Evolutionary conservation across 1,140 invertebrate genomes (phyloP), one percentile per base, ranked within the genome.

Genomic region (Hydropsyche tenuis): DNA sequence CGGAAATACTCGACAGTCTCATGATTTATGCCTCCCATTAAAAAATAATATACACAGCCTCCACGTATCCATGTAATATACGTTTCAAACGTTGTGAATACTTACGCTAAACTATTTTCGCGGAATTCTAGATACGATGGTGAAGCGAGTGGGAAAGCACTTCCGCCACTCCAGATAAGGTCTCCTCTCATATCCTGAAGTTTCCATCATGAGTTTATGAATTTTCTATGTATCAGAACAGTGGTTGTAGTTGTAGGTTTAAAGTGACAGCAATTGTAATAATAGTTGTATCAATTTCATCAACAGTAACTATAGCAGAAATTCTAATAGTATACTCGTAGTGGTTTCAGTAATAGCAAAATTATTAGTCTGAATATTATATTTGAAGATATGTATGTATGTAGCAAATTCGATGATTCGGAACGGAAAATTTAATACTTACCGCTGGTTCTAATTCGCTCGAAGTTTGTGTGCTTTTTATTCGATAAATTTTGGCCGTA

Each of bases 161-260:
- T 25, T 60, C 23, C 56, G 56, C 2, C 12, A 5, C 22, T 11
- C 22, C 1, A 60, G 56, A 60, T 60, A 60, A 60, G 56, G 20
- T 60, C 51, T 18, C 48, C 56, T 25, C 22, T 60, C 56, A 60
- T 60, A 60, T 60, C 56, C 56, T 25, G 23, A 22, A 23, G 11
- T 60, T 27, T 60, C 23, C 56, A 18, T 53, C 48, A 53, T 20
- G 9, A 48, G 46, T 53, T 16, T 53, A 18, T 20, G 48, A 53
- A 53, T 53, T 53, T 20, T 53, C 48, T 37, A 37, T 37, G 30
- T 9, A 37, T 37, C n/a, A n/a, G 30, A 4, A 37, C 9, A 4
- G 30, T 37, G 30, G n/a, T n/a, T n/a, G n/a, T n/a, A n/a, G n/a
- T n/a, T n/a, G n/a, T n/a, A n/a, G n/a, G n/a, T n/a, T n/a, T n/a